phyloP scores from a whole-genome alignment of 2,888 invertebrate species.

The Drepanosiphum platanoidis region DNA sequence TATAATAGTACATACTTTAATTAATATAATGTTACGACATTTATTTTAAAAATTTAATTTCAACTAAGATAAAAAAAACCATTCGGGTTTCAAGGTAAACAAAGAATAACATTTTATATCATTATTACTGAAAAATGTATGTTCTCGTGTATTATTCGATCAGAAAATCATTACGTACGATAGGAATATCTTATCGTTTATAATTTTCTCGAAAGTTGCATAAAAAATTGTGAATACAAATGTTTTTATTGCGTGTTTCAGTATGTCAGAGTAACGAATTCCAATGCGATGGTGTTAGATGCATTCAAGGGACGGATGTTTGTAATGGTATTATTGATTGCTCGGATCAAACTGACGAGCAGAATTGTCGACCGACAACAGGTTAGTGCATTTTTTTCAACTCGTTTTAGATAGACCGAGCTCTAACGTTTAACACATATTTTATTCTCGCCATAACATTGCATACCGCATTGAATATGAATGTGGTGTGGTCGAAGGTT shows the following conservation, averaged over 20 bases:
- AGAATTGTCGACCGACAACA: neutral
- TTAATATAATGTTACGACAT: too few relatives aligned
- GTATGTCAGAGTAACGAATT: slow-evolving; percentile 72
- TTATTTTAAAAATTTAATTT: too few relatives aligned
- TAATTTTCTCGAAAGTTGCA: neutral
- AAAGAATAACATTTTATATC: neutral
- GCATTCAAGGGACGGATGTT: slow-evolving; percentile 70
- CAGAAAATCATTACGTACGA: too few relatives aligned
- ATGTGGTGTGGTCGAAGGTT: neutral
- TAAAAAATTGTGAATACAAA: neutral
- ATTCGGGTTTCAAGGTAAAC: neutral
- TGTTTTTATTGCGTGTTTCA: slow-evolving; percentile 65
- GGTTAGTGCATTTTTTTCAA: neutral
- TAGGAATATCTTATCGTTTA: too few relatives aligned
- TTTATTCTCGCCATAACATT: too few relatives aligned
- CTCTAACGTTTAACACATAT: too few relatives aligned
- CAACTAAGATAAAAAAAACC: too few relatives aligned
- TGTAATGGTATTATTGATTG: slow-evolving; percentile 70
- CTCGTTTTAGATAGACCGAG: neutral
- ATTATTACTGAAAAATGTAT: too few relatives aligned
- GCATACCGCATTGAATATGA: too few relatives aligned
- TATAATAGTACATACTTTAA: too few relatives aligned
- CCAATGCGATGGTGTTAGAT: slow-evolving; percentile 73
- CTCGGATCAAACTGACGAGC: slow-evolving; percentile 39
- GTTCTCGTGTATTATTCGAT: too few relatives aligned